phyloP scores from a whole-genome alignment of 2,113 vertebrate species.

The Apteryx mantelli region DNA sequence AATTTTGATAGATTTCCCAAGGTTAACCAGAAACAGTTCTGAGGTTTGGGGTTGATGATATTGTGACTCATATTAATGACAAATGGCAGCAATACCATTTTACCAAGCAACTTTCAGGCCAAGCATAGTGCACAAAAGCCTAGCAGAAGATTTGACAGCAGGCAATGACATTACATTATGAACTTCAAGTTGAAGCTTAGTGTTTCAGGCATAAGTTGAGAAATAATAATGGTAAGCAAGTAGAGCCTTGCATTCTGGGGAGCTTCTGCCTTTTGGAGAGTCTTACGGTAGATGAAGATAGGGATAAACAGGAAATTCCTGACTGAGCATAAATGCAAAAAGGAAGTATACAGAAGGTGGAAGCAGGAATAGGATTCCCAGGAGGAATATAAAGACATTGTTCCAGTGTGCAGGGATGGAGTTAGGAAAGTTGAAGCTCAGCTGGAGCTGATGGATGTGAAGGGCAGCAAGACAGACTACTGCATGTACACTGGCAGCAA shows the following conservation, averaged over 20 bases:
- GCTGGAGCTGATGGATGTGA: accelerated
- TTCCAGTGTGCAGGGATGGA: background rate
- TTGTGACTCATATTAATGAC: conserved; percentile 46
- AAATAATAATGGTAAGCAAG: background rate
- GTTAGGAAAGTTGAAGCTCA: background rate
- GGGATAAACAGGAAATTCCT: background rate
- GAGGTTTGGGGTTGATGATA: conserved; percentile 43
- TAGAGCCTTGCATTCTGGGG: background rate
- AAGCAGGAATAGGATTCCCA: background rate
- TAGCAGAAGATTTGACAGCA: conserved; percentile 14
- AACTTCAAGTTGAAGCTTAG: background rate
- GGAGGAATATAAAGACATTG: background rate
- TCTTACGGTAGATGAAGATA: background rate
- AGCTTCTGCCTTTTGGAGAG: background rate
- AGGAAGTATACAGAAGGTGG: background rate
- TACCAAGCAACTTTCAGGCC: conserved; percentile 50
- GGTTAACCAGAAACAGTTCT: conserved; percentile 41
- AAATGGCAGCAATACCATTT: conserved; percentile 26
- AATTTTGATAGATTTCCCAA: conserved; percentile 68
- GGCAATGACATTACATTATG: background rate
- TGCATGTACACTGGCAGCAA: background rate
- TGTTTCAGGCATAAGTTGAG: background rate
- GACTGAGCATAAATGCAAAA: background rate
- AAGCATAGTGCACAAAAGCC: background rate
- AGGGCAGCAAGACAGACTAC: background rate